Conservation (phyloP, 2,113 vertebrate genomes). For the Microcebus lehilahytsara region DNA sequence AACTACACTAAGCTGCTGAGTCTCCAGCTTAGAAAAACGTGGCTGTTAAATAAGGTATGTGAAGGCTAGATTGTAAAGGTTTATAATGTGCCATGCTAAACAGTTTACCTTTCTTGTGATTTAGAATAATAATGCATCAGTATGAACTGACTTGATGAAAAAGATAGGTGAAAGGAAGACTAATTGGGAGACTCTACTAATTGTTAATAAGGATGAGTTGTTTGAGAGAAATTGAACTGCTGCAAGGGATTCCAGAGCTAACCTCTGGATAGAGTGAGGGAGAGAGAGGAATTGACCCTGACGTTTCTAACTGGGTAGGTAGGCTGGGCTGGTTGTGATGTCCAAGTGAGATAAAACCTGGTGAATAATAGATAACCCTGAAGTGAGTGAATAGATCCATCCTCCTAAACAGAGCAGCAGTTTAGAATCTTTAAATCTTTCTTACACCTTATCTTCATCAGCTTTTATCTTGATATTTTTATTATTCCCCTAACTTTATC, state of each 20-base stretch:
- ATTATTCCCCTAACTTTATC: not conserved
- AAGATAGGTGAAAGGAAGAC: not conserved
- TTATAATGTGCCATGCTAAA: not conserved
- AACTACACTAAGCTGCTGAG: not conserved
- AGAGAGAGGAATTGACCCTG: not conserved
- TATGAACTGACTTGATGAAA: not conserved
- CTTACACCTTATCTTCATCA: not conserved
- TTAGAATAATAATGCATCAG: not conserved
- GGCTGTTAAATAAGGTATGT: not conserved
- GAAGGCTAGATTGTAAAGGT: not conserved
- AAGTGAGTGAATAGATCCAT: not conserved
- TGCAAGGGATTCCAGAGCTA: not conserved
- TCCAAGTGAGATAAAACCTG: not conserved
- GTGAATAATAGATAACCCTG: not conserved
- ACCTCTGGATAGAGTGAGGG: not conserved
- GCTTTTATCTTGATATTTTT: not conserved
- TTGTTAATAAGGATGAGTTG: not conserved
- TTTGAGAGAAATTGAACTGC: not conserved
- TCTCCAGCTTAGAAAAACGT: not conserved
- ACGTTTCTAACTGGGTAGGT: not conserved
- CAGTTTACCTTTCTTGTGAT: not conserved
- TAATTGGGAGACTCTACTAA: not conserved
- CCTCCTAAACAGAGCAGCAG: not conserved
- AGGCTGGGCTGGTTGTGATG: not conserved
- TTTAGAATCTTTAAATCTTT: not conserved